phyloP scores from a whole-genome alignment of 2,797 vertebrate genomes.

The Poecilia velifera region DNA sequence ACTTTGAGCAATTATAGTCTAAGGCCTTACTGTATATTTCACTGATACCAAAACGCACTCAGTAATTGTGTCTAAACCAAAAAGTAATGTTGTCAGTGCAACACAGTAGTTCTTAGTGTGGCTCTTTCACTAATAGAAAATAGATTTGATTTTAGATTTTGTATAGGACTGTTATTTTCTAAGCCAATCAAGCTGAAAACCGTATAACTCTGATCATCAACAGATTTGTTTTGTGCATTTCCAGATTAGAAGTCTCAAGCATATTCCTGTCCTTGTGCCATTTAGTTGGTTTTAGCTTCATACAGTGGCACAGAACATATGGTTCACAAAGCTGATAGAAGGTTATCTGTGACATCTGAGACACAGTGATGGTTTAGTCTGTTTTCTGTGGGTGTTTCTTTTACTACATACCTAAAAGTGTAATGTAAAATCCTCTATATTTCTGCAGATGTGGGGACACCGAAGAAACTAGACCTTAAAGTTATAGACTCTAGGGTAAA shows the following conservation, averaged over 20 bases:
- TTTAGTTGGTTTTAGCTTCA: neutral
- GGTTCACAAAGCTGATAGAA: conserved; percentile 4
- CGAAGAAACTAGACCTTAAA: conserved; percentile 87
- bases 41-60: neutral
- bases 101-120: neutral
- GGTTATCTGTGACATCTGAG: conserved; percentile 32
- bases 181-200: neutral
- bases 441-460: conserved; percentile 89
- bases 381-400: conserved; percentile 51
- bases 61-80: neutral
- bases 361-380: conserved; percentile 33
- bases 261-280: conserved; percentile 8
- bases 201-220: neutral
- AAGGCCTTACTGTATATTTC: neutral
- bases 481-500: conserved; percentile 90
- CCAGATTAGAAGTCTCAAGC: conserved; percentile 27
- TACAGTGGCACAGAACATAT: conserved; percentile 9
- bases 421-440: conserved; percentile 87
- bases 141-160: neutral
- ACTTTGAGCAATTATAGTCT: neutral
- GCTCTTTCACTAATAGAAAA: neutral
- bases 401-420: conserved; percentile 69
- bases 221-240: neutral
- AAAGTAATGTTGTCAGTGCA: neutral
- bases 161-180: neutral